Evolutionary conservation across 2,797 vertebrate genomes (phyloP).

Genomic region (Pseudocheirus occidentalis): DNA sequence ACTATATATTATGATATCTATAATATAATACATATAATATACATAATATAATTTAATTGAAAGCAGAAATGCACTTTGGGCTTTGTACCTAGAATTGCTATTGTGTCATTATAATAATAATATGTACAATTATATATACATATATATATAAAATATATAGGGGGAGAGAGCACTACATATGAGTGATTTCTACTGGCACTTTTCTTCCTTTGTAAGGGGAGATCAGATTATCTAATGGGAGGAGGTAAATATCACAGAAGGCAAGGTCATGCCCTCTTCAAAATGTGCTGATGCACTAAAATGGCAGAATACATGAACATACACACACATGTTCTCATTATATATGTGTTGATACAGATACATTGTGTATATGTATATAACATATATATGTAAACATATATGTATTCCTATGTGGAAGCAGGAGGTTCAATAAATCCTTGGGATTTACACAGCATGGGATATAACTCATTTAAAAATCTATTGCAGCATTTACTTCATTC

Average conservation of each 20-base stretch:
- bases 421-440: constrained; percentile 28
- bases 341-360: not conserved
- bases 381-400: not conserved
- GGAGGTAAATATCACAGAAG: not conserved
- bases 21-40: too few relatives aligned
- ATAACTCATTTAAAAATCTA: constrained; percentile 25
- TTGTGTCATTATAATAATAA: too few relatives aligned
- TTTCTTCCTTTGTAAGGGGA: not conserved
- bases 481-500: not conserved
- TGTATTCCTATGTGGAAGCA: not conserved
- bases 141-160: too few relatives aligned
- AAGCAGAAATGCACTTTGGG: too few relatives aligned
- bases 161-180: not conserved
- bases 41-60: too few relatives aligned
- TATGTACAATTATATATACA: too few relatives aligned
- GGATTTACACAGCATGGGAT: not conserved
- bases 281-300: not conserved
- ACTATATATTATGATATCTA: too few relatives aligned
- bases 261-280: not conserved
- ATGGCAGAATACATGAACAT: not conserved
- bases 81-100: too few relatives aligned
- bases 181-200: not conserved
- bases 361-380: not conserved
- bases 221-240: not conserved
- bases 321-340: not conserved